These are phyloP conservation scores for Orchesellides sinensis DNA, from an alignment of 2,888 invertebrate species.

Conservation along the genomic window DNA sequence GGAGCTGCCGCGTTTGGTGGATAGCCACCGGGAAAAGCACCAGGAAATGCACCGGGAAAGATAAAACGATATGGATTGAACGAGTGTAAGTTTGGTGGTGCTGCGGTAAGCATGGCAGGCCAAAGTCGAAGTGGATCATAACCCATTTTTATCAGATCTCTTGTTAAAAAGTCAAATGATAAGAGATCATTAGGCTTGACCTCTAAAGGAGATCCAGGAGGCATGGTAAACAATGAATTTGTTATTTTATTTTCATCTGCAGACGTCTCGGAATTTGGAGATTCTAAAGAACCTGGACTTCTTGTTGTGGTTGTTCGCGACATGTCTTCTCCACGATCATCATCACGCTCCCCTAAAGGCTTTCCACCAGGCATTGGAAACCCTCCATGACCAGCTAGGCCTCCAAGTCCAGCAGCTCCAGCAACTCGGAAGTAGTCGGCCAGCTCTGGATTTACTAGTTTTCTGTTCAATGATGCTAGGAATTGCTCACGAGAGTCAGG, in stretches of 20 bases:
- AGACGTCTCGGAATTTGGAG: slow-evolving; percentile 89
- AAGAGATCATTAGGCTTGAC: slow-evolving; percentile 74
- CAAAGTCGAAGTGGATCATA: slow-evolving; percentile 74
- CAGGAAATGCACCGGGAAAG: slow-evolving; percentile 70
- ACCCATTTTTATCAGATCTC: slow-evolving; percentile 74
- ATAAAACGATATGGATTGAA: slow-evolving; percentile 74
- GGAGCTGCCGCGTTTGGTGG: slow-evolving; percentile 61
- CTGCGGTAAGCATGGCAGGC: slow-evolving; percentile 72
- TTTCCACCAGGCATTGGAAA: slow-evolving; percentile 57
- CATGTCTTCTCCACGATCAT: slow-evolving; percentile 67
- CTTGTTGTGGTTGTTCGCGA: slow-evolving; percentile 59
- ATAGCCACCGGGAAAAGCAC: slow-evolving; percentile 70
- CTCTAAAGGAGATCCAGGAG: slow-evolving; percentile 74
- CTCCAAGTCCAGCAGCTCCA: slow-evolving; percentile 60
- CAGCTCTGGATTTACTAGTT: slow-evolving; percentile 71
- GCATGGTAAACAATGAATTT: slow-evolving; percentile 70
- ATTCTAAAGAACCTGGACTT: slow-evolving; percentile 84
- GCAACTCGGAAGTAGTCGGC: slow-evolving; percentile 72
- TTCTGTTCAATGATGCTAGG: slow-evolving; percentile 71
- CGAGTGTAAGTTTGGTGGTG: slow-evolving; percentile 67
- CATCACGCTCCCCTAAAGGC: slow-evolving; percentile 55
- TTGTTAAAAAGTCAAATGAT: slow-evolving; percentile 73
- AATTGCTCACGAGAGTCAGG: slow-evolving; percentile 73
- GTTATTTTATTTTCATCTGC: slow-evolving; percentile 77
- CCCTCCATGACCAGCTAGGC: slow-evolving; percentile 27